phyloP scores from a whole-genome alignment of 2,113 vertebrate genomes.

The Pampusana beccarii region DNA sequence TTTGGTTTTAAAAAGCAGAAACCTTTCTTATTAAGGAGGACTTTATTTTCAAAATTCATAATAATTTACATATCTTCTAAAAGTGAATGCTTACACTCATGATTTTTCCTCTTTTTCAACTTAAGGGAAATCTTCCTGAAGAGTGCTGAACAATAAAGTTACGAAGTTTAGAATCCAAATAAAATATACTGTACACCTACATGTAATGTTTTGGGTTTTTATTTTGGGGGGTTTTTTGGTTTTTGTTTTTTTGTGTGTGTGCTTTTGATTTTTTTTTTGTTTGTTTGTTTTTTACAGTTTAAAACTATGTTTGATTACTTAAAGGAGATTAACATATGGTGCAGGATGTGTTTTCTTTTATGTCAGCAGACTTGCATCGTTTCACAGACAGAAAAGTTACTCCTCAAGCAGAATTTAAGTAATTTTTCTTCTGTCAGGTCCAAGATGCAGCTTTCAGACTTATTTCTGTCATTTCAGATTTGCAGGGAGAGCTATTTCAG shows the following conservation, averaged over 20 bases:
- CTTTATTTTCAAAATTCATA: fast-evolving
- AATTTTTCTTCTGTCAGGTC: neutral
- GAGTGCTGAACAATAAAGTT: neutral
- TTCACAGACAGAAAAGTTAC: neutral
- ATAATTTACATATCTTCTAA: neutral
- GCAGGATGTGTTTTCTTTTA: neutral
- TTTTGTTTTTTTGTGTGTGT: too few species aligned
- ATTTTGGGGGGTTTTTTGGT: too few species aligned
- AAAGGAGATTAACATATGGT: neutral
- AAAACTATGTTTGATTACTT: neutral
- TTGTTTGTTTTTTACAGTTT: neutral
- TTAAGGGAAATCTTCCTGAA: neutral
- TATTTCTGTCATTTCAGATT: neutral
- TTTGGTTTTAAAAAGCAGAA: neutral
- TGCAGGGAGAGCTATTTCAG: neutral
- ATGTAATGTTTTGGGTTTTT: neutral
- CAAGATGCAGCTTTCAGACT: neutral
- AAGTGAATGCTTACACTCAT: neutral
- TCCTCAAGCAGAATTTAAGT: neutral
- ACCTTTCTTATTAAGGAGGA: neutral
- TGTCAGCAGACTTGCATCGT: neutral
- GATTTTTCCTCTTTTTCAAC: neutral
- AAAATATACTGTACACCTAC: neutral
- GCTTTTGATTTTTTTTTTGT: too few species aligned
- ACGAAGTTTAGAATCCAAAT: neutral